Base-by-base conservation (phyloP, 2,113 vertebrate genomes). In the Periophthalmus modestus region DNA sequence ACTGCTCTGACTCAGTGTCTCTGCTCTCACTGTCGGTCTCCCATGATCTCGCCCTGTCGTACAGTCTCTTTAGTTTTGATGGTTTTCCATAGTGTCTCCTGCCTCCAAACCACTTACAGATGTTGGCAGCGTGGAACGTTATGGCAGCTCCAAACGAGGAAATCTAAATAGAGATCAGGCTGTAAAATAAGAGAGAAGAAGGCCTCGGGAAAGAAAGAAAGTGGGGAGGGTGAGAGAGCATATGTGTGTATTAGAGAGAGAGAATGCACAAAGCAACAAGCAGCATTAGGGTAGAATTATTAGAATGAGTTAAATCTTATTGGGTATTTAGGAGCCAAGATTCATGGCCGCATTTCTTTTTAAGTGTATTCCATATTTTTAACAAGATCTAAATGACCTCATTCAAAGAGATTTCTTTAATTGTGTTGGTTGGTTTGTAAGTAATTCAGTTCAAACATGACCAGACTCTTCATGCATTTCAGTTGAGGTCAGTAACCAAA, bases 101-200 rank as follows among this genome's bases (percentile, higher is more conserved):
- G 82, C 84, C 84, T 91, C 81, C 81, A 92, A 93, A 93, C 85
- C 89, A 87, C 86, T 92, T 89, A 82, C 93, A 93, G 92, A 94
- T 93, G 92, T 93, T 93, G 92, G 90, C 90, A 91, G 86, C 70
- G 10, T 81, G 80, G 88, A 88, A 71, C 77, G 71, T 87, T 89
- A 89, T 92, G 92, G 93, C 92, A 91, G 88, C 90, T 92, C 89
- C 82, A 89, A 92, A 92, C 80, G 71, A 91, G 90, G 85, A 93
- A 92, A 91, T 91, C 92, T 92, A 93, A 94, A 93, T 91, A 86
- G 83, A 90, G 89, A 92, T 90, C 86, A 73, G 86, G 80, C 87
- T 82, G 85, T 89, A 89, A 92, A 93, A 87, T 87, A 88, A 89
- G 86, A 89, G 84, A 85, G 74, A 87, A 43, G 88, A 62, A 65